phyloP scores from a whole-genome alignment of 2,113 vertebrate species.

The Campylomormyrus numenius region DNA sequence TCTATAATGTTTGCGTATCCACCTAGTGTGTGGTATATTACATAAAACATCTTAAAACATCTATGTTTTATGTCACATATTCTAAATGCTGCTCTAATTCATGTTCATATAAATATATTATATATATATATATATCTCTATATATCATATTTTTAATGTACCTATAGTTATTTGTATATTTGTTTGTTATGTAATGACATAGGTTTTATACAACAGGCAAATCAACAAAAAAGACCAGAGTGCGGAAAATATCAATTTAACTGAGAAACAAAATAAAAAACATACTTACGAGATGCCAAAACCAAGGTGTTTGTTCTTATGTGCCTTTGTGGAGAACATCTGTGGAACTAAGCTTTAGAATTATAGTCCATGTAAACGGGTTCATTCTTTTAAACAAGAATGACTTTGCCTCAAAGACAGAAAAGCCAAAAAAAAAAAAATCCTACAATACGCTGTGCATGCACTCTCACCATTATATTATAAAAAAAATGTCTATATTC shows the following conservation, averaged over 20 bases:
- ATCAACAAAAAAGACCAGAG: not conserved
- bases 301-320: not conserved
- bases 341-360: not conserved
- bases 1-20: not conserved
- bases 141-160: not conserved
- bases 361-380: not conserved
- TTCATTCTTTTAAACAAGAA: not conserved
- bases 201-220: not conserved
- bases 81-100: not conserved
- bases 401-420: not conserved
- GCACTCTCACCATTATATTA: not conserved
- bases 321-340: not conserved
- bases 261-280: not conserved
- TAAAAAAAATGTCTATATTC: not conserved
- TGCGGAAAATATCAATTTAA: not conserved
- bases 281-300: not conserved
- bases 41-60: too few relatives aligned
- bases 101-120: not conserved
- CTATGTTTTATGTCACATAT: not conserved
- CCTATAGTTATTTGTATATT: not conserved
- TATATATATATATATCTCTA: not conserved
- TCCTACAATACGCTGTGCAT: not conserved
- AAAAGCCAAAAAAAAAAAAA: not conserved
- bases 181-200: not conserved
- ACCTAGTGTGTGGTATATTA: not conserved